Percentiles rank a stretch among this genome's conserved stretches.
Evolutionary conservation across 2,113 vertebrate genomes (phyloP).

Genomic region (Progne subis): DNA sequence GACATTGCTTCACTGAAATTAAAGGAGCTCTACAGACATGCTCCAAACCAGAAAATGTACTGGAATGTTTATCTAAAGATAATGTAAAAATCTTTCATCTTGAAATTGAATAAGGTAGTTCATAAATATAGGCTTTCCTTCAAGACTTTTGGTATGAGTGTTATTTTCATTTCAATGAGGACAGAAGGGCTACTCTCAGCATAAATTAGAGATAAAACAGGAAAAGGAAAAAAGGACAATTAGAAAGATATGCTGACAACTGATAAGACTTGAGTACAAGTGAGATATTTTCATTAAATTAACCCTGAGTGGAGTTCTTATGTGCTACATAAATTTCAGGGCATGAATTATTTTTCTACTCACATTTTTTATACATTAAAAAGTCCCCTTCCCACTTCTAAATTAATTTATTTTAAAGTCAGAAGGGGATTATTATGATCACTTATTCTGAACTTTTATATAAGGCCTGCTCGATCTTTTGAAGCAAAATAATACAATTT

Average conservation of each 20-base stretch:
- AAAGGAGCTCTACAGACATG: background rate
- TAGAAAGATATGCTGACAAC: background rate
- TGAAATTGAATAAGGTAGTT: background rate
- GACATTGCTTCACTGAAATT: background rate
- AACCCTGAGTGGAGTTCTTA: background rate
- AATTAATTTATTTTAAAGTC: background rate
- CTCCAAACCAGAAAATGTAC: background rate
- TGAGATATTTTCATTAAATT: background rate
- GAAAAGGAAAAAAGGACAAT: background rate
- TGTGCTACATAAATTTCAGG: background rate
- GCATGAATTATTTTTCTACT: background rate
- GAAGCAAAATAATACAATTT: background rate
- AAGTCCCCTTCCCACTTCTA: rapidly evolving
- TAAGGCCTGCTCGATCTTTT: background rate
- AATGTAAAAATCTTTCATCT: constrained; percentile 14
- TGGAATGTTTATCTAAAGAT: constrained; percentile 14
- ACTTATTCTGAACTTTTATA: background rate
- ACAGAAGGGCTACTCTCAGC: background rate
- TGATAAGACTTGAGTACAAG: background rate
- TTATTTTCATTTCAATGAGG: background rate
- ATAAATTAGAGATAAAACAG: background rate
- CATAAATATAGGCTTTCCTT: background rate
- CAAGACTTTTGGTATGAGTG: background rate
- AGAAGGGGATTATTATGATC: background rate
- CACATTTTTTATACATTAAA: background rate